Percentiles rank a stretch among this genome's conserved stretches.
Conservation (phyloP, 92 coral and sea anemone species). For the Phenganax marumi region DNA sequence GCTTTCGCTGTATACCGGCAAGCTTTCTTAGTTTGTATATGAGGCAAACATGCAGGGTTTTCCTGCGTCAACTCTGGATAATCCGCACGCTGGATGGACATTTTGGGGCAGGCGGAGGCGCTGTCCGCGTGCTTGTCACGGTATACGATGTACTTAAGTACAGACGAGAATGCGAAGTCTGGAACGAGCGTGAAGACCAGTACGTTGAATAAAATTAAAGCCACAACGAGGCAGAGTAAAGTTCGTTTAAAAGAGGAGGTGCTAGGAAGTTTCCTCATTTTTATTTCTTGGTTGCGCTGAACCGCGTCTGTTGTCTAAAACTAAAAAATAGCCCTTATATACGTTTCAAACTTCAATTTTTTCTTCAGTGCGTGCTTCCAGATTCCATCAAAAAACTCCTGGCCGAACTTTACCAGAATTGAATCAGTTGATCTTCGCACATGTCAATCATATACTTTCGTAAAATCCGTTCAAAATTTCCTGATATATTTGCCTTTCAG, state of each 20-base stretch:
- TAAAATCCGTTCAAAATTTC: too few relatives aligned
- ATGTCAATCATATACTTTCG: too few relatives aligned
- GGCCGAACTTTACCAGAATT: too few relatives aligned
- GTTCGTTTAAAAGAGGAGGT: conserved; percentile 3
- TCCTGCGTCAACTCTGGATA: background rate
- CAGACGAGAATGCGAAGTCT: background rate
- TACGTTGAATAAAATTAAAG: background rate
- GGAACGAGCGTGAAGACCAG: background rate
- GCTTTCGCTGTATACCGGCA: conserved; percentile 4
- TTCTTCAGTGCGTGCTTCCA: too few relatives aligned
- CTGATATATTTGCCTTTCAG: too few relatives aligned
- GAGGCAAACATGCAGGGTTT: conserved; percentile 1
- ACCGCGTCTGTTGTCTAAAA: background rate
- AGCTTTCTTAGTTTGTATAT: conserved; percentile 1
- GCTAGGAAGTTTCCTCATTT: background rate
- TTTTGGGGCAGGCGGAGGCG: background rate
- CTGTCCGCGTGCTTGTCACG: background rate
- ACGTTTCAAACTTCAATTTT: too few relatives aligned
- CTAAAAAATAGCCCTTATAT: background rate
- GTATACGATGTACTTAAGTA: background rate
- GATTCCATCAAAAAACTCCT: too few relatives aligned
- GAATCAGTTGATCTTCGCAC: too few relatives aligned
- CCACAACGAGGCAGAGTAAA: background rate
- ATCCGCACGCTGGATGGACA: conserved; percentile 17
- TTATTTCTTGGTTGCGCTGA: background rate